These are phyloP conservation scores for Bombyx mandarina DNA, from an alignment of 1,140 invertebrate species.

Conservation along the genomic window DNA sequence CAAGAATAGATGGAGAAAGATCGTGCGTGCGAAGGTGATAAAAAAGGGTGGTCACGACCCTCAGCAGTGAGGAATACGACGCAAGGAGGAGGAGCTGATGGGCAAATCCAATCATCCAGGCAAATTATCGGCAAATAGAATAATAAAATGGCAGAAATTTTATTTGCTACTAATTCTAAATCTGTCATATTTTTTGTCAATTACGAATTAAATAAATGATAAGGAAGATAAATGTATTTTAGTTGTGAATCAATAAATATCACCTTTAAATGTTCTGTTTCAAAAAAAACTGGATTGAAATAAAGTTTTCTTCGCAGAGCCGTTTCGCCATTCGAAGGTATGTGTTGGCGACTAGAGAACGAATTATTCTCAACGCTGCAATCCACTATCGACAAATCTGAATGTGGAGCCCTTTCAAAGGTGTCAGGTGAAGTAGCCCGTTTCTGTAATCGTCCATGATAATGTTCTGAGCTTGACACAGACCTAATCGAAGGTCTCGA, in stretches of 20 bases:
- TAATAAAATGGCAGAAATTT: too few relatives aligned
- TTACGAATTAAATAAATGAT: too few relatives aligned
- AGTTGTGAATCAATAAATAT: conserved; percentile 21
- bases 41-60: too few relatives aligned
- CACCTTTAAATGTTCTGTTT: conserved; percentile 85
- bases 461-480: conserved; percentile 33
- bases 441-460: conserved; percentile 43
- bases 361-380: conserved; percentile 39
- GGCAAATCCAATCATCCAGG: too few relatives aligned
- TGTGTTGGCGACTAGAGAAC: conserved; percentile 19
- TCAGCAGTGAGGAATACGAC: too few relatives aligned
- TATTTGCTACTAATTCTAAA: too few relatives aligned
- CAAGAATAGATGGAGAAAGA: too few relatives aligned
- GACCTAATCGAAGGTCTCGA: conserved; percentile 34
- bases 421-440: conserved; percentile 57
- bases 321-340: conserved; percentile 43
- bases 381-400: conserved; percentile 49
- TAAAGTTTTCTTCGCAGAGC: conserved; percentile 80
- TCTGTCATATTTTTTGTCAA: too few relatives aligned
- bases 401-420: conserved; percentile 57
- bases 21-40: too few relatives aligned
- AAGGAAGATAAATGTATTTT: too few relatives aligned
- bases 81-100: too few relatives aligned
- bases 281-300: conserved; percentile 91
- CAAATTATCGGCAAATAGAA: too few relatives aligned